A percentile compares a stretch with the other conserved stretches of the same genome.
phyloP scores from a whole-genome alignment of 1,140 invertebrate species.

The Apis florea region DNA sequence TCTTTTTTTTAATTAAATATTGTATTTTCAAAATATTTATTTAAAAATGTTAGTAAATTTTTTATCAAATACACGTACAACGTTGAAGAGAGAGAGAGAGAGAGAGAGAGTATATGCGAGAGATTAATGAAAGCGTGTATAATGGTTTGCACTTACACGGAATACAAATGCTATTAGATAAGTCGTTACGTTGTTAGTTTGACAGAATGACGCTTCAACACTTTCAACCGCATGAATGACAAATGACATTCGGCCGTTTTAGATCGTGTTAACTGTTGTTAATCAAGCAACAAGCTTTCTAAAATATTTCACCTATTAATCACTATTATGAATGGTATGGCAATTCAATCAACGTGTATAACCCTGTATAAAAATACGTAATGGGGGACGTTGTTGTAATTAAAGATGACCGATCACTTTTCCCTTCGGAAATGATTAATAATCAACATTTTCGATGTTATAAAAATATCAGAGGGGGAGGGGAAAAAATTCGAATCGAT shows the following conservation, averaged over 20 bases:
- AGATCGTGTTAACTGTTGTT: constrained; percentile 4
- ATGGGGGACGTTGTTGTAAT: too few relatives aligned
- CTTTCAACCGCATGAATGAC: constrained; percentile 18
- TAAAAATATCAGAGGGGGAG: too few relatives aligned
- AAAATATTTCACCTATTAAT: constrained; percentile 13
- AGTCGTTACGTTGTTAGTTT: constrained; percentile 30
- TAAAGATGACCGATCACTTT: neutral
- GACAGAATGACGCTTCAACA: constrained; percentile 31
- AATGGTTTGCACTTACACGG: constrained; percentile 3
- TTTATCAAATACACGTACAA: too few relatives aligned
- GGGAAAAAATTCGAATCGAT: neutral
- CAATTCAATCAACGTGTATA: neutral
- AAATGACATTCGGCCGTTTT: constrained; percentile 11
- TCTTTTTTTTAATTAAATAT: too few relatives aligned
- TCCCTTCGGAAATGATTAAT: neutral
- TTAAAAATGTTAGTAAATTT: too few relatives aligned
- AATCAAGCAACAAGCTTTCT: constrained; percentile 5
- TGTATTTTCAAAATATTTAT: too few relatives aligned
- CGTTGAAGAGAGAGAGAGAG: too few relatives aligned
- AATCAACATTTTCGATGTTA: too few relatives aligned
- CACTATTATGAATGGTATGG: neutral
- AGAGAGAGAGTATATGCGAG: neutral
- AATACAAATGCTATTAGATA: constrained; percentile 6
- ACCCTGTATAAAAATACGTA: too few relatives aligned
- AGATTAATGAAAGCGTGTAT: constrained; percentile 29